phyloP scores from a whole-genome alignment of 2,113 vertebrate species.

The Fulica atra region DNA sequence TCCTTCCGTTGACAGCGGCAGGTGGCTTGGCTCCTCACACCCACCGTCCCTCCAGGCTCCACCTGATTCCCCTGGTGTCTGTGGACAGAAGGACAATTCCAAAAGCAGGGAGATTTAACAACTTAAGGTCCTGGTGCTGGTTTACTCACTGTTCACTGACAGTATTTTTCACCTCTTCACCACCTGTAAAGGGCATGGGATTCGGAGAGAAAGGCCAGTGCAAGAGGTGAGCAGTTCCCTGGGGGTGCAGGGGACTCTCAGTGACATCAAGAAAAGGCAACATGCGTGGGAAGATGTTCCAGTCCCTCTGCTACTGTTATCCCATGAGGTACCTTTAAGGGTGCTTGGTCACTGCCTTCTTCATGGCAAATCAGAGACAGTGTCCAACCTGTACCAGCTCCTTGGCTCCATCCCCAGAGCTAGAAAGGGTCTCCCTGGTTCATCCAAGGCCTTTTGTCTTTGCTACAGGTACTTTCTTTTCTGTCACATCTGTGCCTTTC shows the following conservation, averaged over 20 bases:
- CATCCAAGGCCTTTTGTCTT: background rate
- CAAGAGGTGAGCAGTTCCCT: background rate
- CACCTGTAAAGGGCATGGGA: fast-evolving
- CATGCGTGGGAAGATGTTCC: background rate
- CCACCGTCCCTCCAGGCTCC: fast-evolving
- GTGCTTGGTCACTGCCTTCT: background rate
- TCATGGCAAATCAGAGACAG: fast-evolving
- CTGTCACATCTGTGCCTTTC: background rate
- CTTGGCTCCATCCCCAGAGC: background rate
- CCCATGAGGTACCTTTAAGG: background rate
- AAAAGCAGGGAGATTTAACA: background rate
- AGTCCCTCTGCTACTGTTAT: background rate
- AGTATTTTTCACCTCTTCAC: background rate
- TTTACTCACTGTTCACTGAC: fast-evolving
- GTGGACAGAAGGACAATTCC: background rate
- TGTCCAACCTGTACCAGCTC: background rate
- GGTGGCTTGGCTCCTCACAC: background rate
- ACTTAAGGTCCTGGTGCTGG: no score
- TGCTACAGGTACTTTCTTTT: background rate
- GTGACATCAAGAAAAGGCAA: background rate
- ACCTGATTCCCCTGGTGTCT: fast-evolving
- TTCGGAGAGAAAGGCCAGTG: background rate
- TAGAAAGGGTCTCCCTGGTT: background rate
- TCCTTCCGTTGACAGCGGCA: background rate
- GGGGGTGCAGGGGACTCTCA: background rate